Conservation (phyloP, 2,797 vertebrate genomes). For the Etheostoma perlongum region DNA sequence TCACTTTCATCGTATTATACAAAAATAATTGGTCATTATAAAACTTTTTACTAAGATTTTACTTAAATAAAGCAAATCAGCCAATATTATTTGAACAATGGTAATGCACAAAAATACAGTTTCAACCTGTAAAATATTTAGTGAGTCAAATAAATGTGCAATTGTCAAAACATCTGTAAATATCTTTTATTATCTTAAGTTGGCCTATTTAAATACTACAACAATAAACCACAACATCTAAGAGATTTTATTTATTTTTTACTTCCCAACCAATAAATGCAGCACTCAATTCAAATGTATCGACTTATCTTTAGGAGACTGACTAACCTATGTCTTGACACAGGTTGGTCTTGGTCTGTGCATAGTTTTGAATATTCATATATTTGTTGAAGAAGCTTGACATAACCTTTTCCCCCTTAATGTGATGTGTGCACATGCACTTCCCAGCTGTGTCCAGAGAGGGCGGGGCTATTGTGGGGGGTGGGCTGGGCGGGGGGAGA, state of each 20-base stretch:
- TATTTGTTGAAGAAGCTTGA: slow-evolving; percentile 81
- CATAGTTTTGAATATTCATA: slow-evolving; percentile 82
- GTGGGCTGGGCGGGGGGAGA: background rate
- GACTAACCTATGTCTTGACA: slow-evolving; percentile 64
- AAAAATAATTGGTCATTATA: no score
- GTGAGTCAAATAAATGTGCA: background rate
- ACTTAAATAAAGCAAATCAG: background rate
- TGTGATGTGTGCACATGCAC: slow-evolving; percentile 81
- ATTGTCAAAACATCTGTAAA: background rate
- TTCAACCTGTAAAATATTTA: background rate
- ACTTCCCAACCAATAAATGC: slow-evolving; percentile 31
- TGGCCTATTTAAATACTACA: background rate
- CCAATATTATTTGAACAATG: background rate
- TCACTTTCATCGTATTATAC: background rate
- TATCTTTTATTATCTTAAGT: background rate
- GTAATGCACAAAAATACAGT: background rate
- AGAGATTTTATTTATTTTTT: slow-evolving; percentile 1
- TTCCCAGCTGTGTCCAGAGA: slow-evolving; percentile 85
- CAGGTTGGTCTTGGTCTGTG: slow-evolving; percentile 45
- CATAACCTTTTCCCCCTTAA: slow-evolving; percentile 82
- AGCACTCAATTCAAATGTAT: slow-evolving; percentile 35
- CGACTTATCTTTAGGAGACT: slow-evolving; percentile 33
- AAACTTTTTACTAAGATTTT: background rate
- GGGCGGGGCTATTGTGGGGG: slow-evolving; percentile 64
- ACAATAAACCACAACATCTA: background rate